These are phyloP conservation scores for Peromyscus maniculatus DNA, from an alignment of 2,113 vertebrate genomes.

Conservation along the genomic window DNA sequence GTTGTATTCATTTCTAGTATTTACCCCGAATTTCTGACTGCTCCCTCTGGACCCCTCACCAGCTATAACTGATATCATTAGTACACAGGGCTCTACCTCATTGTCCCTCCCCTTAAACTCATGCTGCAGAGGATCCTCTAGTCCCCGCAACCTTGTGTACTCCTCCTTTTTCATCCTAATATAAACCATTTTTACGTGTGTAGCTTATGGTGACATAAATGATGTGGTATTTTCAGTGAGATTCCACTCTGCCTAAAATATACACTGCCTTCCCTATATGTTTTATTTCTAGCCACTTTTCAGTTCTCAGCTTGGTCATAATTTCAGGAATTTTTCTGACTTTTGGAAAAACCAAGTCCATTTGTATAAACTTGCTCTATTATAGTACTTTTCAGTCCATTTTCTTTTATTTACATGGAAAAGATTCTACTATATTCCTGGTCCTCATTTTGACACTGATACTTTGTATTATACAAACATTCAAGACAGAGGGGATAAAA, in stretches of 20 bases:
- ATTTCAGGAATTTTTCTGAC: neutral
- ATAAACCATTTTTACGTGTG: neutral
- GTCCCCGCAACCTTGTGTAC: too few relatives aligned
- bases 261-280: too few relatives aligned
- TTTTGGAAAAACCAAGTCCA: neutral
- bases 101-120: neutral
- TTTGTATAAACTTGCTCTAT: neutral
- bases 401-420: neutral
- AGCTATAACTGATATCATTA: neutral
- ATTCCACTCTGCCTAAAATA: neutral
- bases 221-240: neutral
- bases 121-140: fast-evolving
- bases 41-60: neutral
- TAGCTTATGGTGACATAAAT: neutral
- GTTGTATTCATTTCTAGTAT: neutral
- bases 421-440: fast-evolving
- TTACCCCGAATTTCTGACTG: neutral
- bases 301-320: neutral
- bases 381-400: neutral
- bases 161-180: fast-evolving
- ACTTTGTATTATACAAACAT: neutral
- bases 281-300: neutral
- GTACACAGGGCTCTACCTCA: neutral
- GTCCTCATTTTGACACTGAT: fast-evolving
- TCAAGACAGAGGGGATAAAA: neutral